Base-by-base conservation (phyloP, 2,797 vertebrate genomes). In the Crenichthys baileyi region DNA sequence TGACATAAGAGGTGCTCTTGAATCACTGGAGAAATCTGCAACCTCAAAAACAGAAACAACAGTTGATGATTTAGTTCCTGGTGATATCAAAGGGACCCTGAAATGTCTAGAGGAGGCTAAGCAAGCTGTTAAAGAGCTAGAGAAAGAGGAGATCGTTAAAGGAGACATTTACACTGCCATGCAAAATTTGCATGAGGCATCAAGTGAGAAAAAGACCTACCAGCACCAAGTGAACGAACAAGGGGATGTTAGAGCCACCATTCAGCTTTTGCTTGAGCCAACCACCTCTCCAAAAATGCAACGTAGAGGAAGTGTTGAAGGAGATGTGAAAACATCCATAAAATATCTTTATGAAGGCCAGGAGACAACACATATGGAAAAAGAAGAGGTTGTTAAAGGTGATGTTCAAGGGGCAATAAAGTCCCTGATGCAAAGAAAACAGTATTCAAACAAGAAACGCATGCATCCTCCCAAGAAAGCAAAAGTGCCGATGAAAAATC, bases 1-100 rank as follows among this genome's bases (percentile, higher is more conserved):
- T 76, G 96, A 98, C 89, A 96, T 98, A 87, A 95, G 95, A 87
- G 90, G 95, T 70, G 92, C 97, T 60, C 95, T 97, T 0, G 94
- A 97, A 89, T 97, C 95, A 46, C 94, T 98, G 82, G 97, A 97
- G 91, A 97, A 97, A 92, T 96, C 96, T 36, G 82, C 93, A 70
- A 93, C 92, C 16, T 88, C 90, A n/a, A 96, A 93, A 90, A 92
- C 89, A 0, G 96, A 97, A 86, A 91, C 91, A 9, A 93, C 92
- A 50, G 95, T 96, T 83, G 96, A 96, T 46, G 96, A 97, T 84
- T 91, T 98, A 84, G 95, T 97, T 58, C 90, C 89, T 76, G 96
- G 96, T 72, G 96, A 98, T 81, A 94, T 98, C 86, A 96, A 96
- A 90, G 95, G 94, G n/a, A 96, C 97, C 18, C 90, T 98, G 77